These are phyloP conservation scores for Rhagologus leucostigma DNA, from an alignment of 2,113 vertebrate species.

Conservation along the genomic window DNA sequence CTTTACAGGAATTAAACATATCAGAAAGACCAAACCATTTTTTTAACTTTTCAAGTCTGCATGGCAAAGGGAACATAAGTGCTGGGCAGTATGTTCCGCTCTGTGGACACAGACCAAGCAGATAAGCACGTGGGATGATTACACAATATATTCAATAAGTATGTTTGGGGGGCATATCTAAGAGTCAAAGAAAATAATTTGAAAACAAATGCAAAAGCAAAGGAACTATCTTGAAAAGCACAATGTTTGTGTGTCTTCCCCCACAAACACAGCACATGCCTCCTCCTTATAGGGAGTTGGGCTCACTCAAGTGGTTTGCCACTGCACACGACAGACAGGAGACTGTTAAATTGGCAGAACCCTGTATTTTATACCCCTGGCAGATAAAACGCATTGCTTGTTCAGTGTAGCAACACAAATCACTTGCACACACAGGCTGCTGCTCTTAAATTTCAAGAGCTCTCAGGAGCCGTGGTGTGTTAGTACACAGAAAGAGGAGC, in stretches of 20 bases:
- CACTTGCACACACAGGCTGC: background rate
- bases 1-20: background rate
- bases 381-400: background rate
- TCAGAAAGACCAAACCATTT: background rate
- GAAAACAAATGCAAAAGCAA: background rate
- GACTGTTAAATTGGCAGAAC: background rate
- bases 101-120: background rate
- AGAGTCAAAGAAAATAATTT: background rate
- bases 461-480: background rate
- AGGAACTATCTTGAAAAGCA: background rate
- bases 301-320: background rate
- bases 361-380: background rate
- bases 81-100: background rate
- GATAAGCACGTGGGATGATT: background rate
- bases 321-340: background rate
- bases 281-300: background rate
- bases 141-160: fast-evolving
- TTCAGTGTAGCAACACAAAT: background rate
- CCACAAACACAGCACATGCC: fast-evolving
- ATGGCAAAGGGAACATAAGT: fast-evolving
- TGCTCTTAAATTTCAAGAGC: background rate
- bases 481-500: background rate
- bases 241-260: background rate
- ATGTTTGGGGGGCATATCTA: background rate
- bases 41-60: background rate